Percentiles rank a stretch among this genome's conserved stretches.
Conservation (phyloP, 2,797 vertebrate species). For the Meriones psammophilus region DNA sequence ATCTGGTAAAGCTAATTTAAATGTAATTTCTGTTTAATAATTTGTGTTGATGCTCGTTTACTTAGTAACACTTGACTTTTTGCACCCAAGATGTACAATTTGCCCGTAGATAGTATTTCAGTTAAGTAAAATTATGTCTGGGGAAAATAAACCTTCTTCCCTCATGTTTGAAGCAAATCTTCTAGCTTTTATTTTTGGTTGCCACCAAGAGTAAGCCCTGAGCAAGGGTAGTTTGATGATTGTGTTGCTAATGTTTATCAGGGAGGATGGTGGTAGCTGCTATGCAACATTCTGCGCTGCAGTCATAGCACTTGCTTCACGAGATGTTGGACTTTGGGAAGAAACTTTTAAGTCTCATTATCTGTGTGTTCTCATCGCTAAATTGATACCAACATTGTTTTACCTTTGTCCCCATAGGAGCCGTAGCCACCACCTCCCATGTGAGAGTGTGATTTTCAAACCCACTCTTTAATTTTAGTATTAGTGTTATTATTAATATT, state of each 20-base stretch:
- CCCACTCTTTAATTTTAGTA: slow-evolving; percentile 59
- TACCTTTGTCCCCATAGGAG: neutral
- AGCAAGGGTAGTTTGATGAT: neutral
- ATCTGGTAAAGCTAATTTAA: slow-evolving; percentile 80
- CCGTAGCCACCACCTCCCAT: neutral
- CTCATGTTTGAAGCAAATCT: slow-evolving; percentile 48
- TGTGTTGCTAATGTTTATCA: neutral
- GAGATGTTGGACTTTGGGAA: neutral
- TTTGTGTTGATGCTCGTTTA: slow-evolving; percentile 75
- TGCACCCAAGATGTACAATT: slow-evolving; percentile 78
- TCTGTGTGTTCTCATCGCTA: slow-evolving; percentile 32
- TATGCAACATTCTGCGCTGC: neutral
- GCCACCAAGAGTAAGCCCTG: neutral
- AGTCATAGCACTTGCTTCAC: neutral
- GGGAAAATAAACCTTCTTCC: slow-evolving; percentile 34
- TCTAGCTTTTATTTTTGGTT: slow-evolving; percentile 45
- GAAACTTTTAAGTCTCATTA: neutral
- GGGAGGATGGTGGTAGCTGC: neutral
- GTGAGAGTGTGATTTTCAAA: slow-evolving; percentile 55
- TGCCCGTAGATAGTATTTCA: slow-evolving; percentile 72
- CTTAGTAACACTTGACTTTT: slow-evolving; percentile 83
- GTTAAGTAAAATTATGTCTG: slow-evolving; percentile 67
- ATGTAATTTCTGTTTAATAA: slow-evolving; percentile 83
- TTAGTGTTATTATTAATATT: slow-evolving; percentile 65
- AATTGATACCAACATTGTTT: neutral